Evolutionary conservation across 2,888 invertebrate genomes (phyloP).

Genomic region (Pristionchus arcanus): DNA sequence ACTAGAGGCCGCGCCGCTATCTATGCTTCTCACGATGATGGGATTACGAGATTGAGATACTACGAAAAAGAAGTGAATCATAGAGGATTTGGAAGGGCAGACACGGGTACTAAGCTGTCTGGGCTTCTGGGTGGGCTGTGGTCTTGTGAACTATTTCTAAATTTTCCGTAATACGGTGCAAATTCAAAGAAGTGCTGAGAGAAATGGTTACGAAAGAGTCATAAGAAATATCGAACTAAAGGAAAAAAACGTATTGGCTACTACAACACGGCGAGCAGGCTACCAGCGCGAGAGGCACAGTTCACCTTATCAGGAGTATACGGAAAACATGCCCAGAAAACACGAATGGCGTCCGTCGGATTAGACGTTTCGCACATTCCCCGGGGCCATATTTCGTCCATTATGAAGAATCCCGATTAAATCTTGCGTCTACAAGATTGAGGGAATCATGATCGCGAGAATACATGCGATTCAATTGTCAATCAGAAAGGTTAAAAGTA

Average conservation of each 20-base stretch:
- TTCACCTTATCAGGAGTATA: neutral
- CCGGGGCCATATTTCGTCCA: neutral
- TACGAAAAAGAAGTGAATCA: constrained; percentile 10
- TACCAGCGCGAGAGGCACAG: neutral
- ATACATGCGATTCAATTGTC: neutral
- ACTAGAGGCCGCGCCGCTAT: constrained; percentile 15
- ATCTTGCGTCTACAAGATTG: too few species aligned
- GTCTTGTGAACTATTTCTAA: neutral
- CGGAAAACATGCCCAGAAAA: neutral
- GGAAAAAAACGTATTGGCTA: neutral
- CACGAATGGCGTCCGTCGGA: neutral
- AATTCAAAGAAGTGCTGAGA: too few species aligned
- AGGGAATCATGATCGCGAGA: neutral
- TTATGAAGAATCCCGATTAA: too few species aligned
- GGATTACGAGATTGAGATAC: constrained; percentile 14
- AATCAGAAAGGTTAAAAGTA: neutral
- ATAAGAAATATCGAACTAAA: too few species aligned
- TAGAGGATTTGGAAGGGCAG: neutral
- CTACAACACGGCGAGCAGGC: neutral
- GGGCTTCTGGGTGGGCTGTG: neutral
- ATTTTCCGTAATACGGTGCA: neutral
- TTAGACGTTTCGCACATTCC: too few species aligned
- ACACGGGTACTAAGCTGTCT: neutral
- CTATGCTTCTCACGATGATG: neutral
- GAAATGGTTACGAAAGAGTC: too few species aligned